Evolutionary conservation across 2,113 vertebrate species (phyloP).

Genomic region (Ramphastos sulfuratus): DNA sequence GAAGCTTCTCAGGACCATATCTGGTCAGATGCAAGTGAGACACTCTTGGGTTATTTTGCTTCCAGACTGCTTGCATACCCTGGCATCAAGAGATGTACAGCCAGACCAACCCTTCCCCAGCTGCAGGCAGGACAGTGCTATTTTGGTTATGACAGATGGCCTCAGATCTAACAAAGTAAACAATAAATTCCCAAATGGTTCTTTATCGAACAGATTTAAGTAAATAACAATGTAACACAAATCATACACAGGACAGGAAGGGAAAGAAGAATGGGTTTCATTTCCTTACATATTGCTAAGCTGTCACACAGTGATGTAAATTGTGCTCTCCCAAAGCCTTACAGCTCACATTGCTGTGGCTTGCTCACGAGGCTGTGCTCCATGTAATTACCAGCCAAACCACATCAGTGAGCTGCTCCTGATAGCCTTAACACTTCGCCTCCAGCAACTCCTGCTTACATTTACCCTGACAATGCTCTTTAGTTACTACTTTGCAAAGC

Average conservation of each 20-base stretch:
- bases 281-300: background rate
- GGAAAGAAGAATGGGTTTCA: background rate
- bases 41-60: background rate
- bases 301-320: background rate
- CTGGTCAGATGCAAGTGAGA: background rate
- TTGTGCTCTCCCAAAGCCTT: background rate
- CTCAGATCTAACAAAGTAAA: background rate
- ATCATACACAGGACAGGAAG: background rate
- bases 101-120: background rate
- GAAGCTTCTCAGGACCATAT: fast-evolving
- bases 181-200: background rate
- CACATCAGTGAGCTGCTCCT: constrained; percentile 12
- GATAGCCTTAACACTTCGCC: constrained; percentile 26
- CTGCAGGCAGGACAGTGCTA: background rate
- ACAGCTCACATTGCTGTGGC: background rate
- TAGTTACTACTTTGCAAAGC: background rate
- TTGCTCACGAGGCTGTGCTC: background rate
- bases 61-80: background rate
- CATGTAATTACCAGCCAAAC: constrained; percentile 32
- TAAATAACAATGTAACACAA: background rate
- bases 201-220: background rate
- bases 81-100: background rate
- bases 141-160: background rate
- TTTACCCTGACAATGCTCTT: constrained; percentile 50
- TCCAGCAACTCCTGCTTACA: constrained; percentile 17